Evolutionary conservation across 2,797 vertebrate species (phyloP).

Genomic region (Menidia menidia): DNA sequence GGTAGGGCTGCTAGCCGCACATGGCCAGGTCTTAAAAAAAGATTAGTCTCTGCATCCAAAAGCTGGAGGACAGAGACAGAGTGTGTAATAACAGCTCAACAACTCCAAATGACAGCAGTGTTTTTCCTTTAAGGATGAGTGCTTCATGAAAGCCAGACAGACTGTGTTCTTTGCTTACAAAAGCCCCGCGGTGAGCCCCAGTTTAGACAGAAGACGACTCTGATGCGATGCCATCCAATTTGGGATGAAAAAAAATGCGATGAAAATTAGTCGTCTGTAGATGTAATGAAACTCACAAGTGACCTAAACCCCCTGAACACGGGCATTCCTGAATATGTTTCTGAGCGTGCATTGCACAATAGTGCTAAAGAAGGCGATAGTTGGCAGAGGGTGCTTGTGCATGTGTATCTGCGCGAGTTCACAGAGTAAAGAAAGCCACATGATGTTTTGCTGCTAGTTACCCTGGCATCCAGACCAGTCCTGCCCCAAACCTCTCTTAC

Average conservation of each 20-base stretch:
- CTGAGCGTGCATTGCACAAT: constrained; percentile 31
- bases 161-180: constrained; percentile 49
- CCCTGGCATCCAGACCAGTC: constrained; percentile 26
- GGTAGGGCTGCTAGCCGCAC: not conserved
- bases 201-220: constrained; percentile 29
- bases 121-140: constrained; percentile 44
- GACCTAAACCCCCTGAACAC: constrained; percentile 35
- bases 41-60: constrained; percentile 22
- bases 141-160: constrained; percentile 43
- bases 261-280: constrained; percentile 40
- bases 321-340: constrained; percentile 31
- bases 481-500: not conserved
- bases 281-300: constrained; percentile 47
- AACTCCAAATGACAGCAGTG: constrained; percentile 42
- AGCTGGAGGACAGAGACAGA: constrained; percentile 29
- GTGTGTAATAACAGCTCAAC: constrained; percentile 31
- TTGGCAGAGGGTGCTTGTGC: constrained; percentile 36
- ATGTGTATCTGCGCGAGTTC: constrained; percentile 38
- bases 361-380: constrained; percentile 19
- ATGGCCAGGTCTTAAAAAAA: not conserved
- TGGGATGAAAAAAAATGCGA: constrained; percentile 41
- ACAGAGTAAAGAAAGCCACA: constrained; percentile 57
- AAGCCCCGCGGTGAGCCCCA: constrained; percentile 46
- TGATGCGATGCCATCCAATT: constrained; percentile 55
- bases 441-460: constrained; percentile 62